Base-by-base conservation (phyloP, 2,113 vertebrate genomes). In the Aleadryas rufinucha region DNA sequence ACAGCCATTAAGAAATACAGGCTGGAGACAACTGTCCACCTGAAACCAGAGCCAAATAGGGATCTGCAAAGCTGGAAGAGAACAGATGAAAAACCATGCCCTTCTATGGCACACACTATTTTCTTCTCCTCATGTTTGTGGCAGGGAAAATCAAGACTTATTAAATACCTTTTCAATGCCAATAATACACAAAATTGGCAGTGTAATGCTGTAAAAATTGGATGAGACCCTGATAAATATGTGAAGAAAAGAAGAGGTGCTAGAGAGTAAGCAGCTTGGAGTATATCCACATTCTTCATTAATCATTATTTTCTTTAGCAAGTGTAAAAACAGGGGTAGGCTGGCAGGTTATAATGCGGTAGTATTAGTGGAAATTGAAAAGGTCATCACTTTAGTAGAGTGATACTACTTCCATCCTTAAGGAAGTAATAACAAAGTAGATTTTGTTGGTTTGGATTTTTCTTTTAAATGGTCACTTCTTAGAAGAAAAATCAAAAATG, bases 31-130 rank as follows among this genome's bases (percentile, higher is more conserved):
- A 2, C 26, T 69, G 41, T 64, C 33, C 2, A 1, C 52, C 35
- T 83, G 31, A 65, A 83, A 65, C 8, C 7, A 57, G 50, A 74
- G 37, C 35, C 11, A 53, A 65, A 33, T 42, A 82, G 28, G n/a
- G 23, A 30, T 74, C 35, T 47, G 24, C 54, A 78, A 10, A 87
- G 31, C 41, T 68, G 26, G 24, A 45, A 64, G 33, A 52, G 24
- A 80, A 39, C 7, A 10, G 52, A n/a, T 63, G 7, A 70, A 70
- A 86, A 63, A 9, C 31, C 3, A 3, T 50, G 33, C 9, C 39
- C 70, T 84, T 65, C 24, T 76, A 0, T 65, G 33, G 13, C 11
- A 39, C 10, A 5, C 49, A 6, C 0, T 1, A 13, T 18, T 0
- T 11, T 19, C 35, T 72, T 31, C 14, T 3, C 4, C 13, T 90